These are phyloP conservation scores for Bergia sp. DNA, from an alignment of 92 coral and sea anemone species.

Conservation along the genomic window DNA sequence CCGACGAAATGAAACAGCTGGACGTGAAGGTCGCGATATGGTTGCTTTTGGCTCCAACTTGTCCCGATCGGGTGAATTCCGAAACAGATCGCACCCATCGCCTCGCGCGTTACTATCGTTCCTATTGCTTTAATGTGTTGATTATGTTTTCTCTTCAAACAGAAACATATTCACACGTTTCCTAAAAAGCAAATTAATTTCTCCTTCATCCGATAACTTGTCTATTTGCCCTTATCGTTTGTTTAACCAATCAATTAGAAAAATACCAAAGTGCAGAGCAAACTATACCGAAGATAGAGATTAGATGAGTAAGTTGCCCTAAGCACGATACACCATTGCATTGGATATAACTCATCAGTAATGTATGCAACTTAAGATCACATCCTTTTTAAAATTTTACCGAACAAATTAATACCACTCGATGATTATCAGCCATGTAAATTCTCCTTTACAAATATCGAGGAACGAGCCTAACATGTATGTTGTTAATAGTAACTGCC, in stretches of 20 bases:
- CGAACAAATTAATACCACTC: not conserved
- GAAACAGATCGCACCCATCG: not conserved
- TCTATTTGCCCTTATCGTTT: not conserved
- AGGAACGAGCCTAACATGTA: no score
- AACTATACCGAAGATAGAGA: not conserved
- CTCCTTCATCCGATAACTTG: not conserved
- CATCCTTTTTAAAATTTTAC: not conserved
- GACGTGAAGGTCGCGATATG: not conserved
- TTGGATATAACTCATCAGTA: no score
- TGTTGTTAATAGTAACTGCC: not conserved
- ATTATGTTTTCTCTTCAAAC: not conserved
- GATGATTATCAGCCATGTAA: not conserved
- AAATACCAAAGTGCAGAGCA: not conserved
- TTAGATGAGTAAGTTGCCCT: no score
- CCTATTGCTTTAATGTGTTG: not conserved
- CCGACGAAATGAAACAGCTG: constrained; percentile 8
- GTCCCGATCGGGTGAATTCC: not conserved
- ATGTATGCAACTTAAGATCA: not conserved
- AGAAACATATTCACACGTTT: constrained; percentile 8
- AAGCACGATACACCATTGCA: no score
- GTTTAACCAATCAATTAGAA: not conserved
- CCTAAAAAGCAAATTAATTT: constrained; percentile 25
- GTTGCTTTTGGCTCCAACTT: constrained; percentile 16
- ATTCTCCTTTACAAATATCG: not conserved
- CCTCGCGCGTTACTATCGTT: not conserved